Percentiles rank a stretch among this genome's conserved stretches.
Evolutionary conservation across 2,113 vertebrate genomes (phyloP).

Genomic region (Blennius ocellaris): DNA sequence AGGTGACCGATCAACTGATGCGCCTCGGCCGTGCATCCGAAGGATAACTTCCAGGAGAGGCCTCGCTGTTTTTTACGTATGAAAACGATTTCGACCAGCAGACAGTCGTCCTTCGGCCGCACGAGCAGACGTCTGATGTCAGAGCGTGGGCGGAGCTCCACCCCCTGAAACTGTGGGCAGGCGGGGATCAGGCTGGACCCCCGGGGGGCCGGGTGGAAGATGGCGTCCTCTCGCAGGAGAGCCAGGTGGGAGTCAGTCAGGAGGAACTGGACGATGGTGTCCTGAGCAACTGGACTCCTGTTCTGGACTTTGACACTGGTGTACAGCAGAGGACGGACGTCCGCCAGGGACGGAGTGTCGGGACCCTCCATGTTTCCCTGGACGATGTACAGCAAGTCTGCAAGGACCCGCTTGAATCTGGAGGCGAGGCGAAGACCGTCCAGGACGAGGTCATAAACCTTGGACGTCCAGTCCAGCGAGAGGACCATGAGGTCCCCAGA

Average conservation of each 20-base stretch:
- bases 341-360: conserved; percentile 73
- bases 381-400: conserved; percentile 86
- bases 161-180: conserved; percentile 68
- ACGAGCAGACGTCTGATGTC: conserved; percentile 77
- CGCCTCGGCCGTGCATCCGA: conserved; percentile 85
- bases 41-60: conserved; percentile 82
- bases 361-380: conserved; percentile 83
- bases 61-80: too few relatives aligned
- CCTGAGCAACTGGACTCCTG: background rate
- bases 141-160: conserved; percentile 69
- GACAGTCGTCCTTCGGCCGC: conserved; percentile 65
- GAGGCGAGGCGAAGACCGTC: conserved; percentile 77
- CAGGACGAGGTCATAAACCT: conserved; percentile 75
- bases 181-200: conserved; percentile 46
- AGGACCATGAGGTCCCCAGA: conserved; percentile 81
- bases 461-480: conserved; percentile 84
- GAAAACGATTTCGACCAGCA: conserved; percentile 82
- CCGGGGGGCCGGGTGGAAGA: conserved; percentile 58
- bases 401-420: conserved; percentile 82
- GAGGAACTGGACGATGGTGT: conserved; percentile 70
- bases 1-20: conserved; percentile 82
- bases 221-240: conserved; percentile 76
- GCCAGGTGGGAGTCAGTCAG: conserved; percentile 83
- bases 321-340: conserved; percentile 82
- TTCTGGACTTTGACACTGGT: conserved; percentile 76